Base-by-base conservation (phyloP, 92 coral and sea anemone genomes). In the Isaurus tuberculatus region DNA sequence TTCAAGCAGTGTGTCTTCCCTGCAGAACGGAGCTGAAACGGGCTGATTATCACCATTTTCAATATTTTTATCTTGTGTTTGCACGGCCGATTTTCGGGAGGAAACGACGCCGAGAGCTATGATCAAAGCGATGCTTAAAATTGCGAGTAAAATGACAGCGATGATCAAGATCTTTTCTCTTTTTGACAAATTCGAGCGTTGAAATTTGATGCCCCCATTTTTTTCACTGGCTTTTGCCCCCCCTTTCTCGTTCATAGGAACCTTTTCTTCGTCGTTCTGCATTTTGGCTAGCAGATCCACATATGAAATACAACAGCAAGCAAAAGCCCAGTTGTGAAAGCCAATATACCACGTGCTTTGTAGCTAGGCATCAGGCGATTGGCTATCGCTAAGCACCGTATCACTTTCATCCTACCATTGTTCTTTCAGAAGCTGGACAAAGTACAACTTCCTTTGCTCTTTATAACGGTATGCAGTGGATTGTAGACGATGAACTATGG, bases 21-120 rank as follows among this genome's bases (percentile, higher is more conserved):
- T 60, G 82, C 82, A 77, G 28, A 77, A 77, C 14, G 67, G 15
- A 40, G 36, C 82, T 1, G 82, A 57, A 27, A 43, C 3, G 7
- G 69, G 8, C 13, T 13, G 19, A 2, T 72, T 53, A 5, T 5
- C 8, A 3, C 44, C 31, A 3, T 57, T 32, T 20, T 32, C 70
- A 1, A 32, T 32, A 5, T 71, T 22, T 67, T 67, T 30, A n/a
- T 9, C n/a, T 28, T 14, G 9, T 36, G 23, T 30, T 25, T 14
- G 68, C 32, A 13, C 19, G 5, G 33, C 55, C 42, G 57, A 29
- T 5, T 71, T 71, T 16, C n/a, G 49, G 0, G 82, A 77, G 4
- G 82, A 53, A 7, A 77, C 82, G 34, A 77, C 82, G 30, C 49
- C 82, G 70, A 77, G 8, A 2, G 70, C 82, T 9, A 77, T 60